A percentile compares a stretch with the other conserved stretches of the same genome.
These are phyloP conservation scores for Laodelphax striatellus DNA, from an alignment of 1,140 invertebrate genomes.

Conservation along the genomic window DNA sequence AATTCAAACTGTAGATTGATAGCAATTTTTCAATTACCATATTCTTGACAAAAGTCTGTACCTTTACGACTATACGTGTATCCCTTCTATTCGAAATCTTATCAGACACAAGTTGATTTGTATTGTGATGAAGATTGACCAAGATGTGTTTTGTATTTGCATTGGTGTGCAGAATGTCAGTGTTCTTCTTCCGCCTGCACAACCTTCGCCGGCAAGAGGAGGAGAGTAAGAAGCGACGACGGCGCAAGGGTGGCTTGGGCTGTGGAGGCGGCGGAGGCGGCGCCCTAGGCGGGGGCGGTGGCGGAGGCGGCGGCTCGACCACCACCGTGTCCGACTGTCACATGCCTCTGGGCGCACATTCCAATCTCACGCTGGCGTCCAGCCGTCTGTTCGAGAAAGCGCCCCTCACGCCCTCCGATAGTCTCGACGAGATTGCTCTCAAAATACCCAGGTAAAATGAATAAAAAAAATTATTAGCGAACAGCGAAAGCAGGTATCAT, in stretches of 20 bases:
- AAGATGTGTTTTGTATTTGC: too few species aligned
- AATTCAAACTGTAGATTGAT: too few species aligned
- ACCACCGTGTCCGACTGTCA: not conserved
- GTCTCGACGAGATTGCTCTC: slow-evolving; percentile 79
- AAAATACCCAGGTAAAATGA: slow-evolving; percentile 75
- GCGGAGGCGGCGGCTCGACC: not conserved
- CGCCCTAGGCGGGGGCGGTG: slow-evolving; percentile 19
- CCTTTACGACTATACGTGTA: too few species aligned
- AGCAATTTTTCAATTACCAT: too few species aligned
- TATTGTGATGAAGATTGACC: too few species aligned
- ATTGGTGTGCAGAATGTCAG: slow-evolving; percentile 47
- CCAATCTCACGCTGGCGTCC: slow-evolving; percentile 49
- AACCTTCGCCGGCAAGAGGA: slow-evolving; percentile 67
- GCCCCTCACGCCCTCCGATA: slow-evolving; percentile 71
- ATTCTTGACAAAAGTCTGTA: too few species aligned
- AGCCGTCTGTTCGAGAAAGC: slow-evolving; percentile 71
- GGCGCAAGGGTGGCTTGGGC: slow-evolving; percentile 29
- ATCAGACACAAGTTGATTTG: too few species aligned
- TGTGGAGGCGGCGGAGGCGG: slow-evolving; percentile 20
- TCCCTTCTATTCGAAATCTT: too few species aligned
- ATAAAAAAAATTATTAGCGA: not conserved
- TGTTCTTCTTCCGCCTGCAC: slow-evolving; percentile 89
- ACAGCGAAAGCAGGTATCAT: too few species aligned
- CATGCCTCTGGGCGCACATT: slow-evolving; percentile 26
- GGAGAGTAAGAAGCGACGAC: slow-evolving; percentile 42